Evolutionary conservation across 2,888 invertebrate genomes (phyloP).

Genomic region (Volucella bombylans): DNA sequence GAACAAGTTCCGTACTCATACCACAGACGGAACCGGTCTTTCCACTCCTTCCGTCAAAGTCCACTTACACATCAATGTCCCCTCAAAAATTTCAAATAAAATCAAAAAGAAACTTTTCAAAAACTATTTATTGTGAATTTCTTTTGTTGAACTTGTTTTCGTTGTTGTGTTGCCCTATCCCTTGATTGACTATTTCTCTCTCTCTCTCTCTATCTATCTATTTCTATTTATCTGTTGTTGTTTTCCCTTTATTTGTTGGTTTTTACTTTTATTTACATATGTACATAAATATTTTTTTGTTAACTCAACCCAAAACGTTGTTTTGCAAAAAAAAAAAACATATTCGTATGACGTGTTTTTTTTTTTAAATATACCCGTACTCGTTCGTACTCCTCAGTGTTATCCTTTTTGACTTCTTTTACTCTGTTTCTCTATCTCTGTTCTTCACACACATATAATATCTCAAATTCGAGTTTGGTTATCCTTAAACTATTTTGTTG

Average conservation of each 20-base stretch:
- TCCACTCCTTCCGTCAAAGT: constrained; percentile 13
- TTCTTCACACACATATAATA: not conserved
- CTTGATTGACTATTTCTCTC: constrained; percentile 29
- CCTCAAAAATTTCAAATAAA: not conserved
- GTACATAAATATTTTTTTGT: not conserved
- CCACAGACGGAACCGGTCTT: no score
- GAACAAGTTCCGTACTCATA: no score
- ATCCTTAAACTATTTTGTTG: constrained; percentile 14
- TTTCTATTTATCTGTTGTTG: not conserved
- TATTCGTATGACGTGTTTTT: constrained; percentile 37
- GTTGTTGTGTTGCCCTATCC: constrained; percentile 60
- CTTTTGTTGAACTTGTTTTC: constrained; percentile 51
- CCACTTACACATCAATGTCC: not conserved
- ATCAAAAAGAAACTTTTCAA: constrained; percentile 11
- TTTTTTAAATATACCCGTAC: constrained; percentile 4
- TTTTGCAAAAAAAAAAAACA: constrained; percentile 4
- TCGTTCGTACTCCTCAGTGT: constrained; percentile 28
- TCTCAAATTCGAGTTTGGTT: not conserved
- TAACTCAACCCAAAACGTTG: constrained; percentile 18
- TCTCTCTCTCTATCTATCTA: constrained; percentile 39
- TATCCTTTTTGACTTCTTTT: constrained; percentile 22
- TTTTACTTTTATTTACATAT: not conserved
- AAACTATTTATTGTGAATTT: constrained; percentile 55
- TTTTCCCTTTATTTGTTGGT: not conserved
- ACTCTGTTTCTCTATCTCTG: not conserved